phyloP scores from a whole-genome alignment of 2,797 vertebrate genomes.

The Hypotaenidia okinawae region DNA sequence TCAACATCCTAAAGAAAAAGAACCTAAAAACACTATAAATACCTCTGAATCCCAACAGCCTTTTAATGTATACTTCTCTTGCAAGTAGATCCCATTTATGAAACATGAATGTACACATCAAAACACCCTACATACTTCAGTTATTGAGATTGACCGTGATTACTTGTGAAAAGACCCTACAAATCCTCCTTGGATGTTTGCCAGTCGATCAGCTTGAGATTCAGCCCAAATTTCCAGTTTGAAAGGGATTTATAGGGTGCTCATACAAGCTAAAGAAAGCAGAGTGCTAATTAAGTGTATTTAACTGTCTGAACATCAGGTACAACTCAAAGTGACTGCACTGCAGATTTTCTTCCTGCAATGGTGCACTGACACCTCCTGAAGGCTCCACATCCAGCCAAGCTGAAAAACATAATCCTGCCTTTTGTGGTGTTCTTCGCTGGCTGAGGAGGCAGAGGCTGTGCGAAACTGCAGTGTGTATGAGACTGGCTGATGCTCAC shows the following conservation, averaged over 20 bases:
- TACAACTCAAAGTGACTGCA: neutral
- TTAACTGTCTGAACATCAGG: neutral
- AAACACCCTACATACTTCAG: neutral
- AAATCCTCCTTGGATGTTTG: neutral
- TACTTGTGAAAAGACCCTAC: neutral
- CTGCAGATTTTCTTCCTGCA: neutral
- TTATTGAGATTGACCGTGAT: neutral
- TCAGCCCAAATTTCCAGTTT: neutral
- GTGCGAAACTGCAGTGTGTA: neutral
- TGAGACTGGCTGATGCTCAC: neutral
- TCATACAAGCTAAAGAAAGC: neutral
- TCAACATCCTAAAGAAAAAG: neutral
- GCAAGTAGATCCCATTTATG: neutral
- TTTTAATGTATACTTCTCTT: neutral
- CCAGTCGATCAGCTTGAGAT: neutral
- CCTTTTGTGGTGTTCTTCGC: neutral
- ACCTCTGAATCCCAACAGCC: neutral
- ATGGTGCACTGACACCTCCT: neutral
- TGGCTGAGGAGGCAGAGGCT: neutral
- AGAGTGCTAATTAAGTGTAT: neutral
- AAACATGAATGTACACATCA: neutral
- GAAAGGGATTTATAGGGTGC: neutral
- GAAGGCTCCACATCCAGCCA: neutral
- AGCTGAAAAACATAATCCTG: neutral
- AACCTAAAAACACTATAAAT: neutral